A percentile compares a stretch with the other conserved stretches of the same genome.
Conservation (phyloP, 2,113 vertebrate genomes). For the Cyprinodon tularosa region DNA sequence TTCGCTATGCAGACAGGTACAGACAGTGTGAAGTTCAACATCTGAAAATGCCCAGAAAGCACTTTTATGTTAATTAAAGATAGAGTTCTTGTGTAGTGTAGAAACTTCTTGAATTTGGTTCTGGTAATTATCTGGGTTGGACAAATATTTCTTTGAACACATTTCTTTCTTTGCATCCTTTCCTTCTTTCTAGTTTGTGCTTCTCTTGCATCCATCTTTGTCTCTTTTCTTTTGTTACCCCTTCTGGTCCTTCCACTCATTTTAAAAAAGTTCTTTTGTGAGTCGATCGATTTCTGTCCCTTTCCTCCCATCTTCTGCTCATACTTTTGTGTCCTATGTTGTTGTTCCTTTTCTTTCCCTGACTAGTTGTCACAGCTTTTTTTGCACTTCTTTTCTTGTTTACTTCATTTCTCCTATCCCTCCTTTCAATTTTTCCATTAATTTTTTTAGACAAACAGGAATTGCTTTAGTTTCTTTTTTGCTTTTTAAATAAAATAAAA, state of each 20-base stretch:
- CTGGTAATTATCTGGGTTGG: not conserved
- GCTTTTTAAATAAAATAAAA: not conserved
- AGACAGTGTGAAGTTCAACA: not conserved
- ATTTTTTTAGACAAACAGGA: no score
- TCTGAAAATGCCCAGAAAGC: not conserved
- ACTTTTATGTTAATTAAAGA: not conserved
- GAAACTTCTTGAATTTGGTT: not conserved
- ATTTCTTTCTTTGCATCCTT: not conserved
- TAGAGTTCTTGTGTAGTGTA: not conserved
- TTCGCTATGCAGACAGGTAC: slow-evolving; percentile 97
- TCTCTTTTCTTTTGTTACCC: no score
- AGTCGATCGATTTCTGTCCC: no score
- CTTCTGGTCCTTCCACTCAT: no score
- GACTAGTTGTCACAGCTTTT: no score
- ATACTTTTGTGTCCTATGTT: no score
- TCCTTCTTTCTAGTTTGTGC: not conserved
- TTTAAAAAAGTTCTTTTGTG: no score
- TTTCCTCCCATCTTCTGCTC: no score
- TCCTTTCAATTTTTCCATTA: no score
- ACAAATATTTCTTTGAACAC: not conserved
- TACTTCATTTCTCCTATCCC: no score
- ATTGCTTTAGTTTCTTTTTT: not conserved
- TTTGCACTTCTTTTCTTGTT: not conserved
- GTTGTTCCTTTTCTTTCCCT: not conserved
- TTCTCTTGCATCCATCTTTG: no score